These are phyloP conservation scores for Aphrophora alni DNA, from an alignment of 2,888 invertebrate species.

Conservation along the genomic window DNA sequence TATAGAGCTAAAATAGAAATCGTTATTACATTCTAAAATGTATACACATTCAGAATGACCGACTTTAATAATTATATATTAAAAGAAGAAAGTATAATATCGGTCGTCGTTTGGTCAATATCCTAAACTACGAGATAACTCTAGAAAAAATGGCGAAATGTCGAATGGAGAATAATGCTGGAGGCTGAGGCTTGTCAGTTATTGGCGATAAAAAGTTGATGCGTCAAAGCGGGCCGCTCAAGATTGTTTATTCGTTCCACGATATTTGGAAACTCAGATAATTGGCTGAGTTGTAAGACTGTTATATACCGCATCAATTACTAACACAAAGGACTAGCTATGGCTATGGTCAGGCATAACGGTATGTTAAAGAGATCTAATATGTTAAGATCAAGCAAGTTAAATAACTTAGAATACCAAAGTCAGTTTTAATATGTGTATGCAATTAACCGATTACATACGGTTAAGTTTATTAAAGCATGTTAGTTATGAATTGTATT, in stretches of 20 bases:
- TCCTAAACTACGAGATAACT: background rate
- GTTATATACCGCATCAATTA: background rate
- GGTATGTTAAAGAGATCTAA: too few species aligned
- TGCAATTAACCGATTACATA: too few species aligned
- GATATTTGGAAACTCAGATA: background rate
- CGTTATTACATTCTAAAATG: too few species aligned
- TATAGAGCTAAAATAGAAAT: too few species aligned
- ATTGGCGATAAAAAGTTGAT: background rate
- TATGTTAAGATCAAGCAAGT: too few species aligned
- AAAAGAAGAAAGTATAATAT: background rate
- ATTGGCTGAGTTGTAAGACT: background rate
- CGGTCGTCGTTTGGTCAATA: background rate
- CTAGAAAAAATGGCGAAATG: background rate
- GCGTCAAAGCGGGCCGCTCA: background rate
- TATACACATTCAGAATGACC: too few species aligned
- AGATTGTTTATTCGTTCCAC: conserved; percentile 9
- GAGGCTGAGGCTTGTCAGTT: background rate
- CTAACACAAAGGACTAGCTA: background rate
- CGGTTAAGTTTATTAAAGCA: too few species aligned
- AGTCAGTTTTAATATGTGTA: too few species aligned
- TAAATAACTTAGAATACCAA: too few species aligned
- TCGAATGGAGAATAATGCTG: background rate
- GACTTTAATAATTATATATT: too few species aligned
- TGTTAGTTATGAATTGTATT: too few species aligned
- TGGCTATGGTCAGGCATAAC: too few species aligned